Evolutionary conservation across 2,888 invertebrate species (phyloP).

Genomic region (Brachynemurus nebulosus): DNA sequence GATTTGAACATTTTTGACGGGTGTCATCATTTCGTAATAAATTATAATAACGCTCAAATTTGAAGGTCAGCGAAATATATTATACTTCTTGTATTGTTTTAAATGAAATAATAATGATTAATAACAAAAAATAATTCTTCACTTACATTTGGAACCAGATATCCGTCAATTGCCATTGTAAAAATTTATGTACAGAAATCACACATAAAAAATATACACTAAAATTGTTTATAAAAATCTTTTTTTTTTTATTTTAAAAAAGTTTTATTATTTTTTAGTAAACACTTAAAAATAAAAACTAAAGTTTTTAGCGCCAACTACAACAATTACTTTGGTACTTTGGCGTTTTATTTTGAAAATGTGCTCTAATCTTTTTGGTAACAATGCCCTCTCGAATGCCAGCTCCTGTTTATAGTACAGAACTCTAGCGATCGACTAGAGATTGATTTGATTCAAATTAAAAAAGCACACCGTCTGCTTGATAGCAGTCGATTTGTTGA

Average conservation of each 20-base stretch:
- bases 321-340: neutral
- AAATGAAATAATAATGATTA: too few relatives aligned
- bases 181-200: neutral
- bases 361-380: neutral
- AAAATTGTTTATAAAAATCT: neutral
- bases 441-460: neutral
- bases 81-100: too few relatives aligned
- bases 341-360: neutral
- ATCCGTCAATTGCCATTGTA: neutral
- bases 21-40: too few relatives aligned
- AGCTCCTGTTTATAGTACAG: neutral
- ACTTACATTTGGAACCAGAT: neutral
- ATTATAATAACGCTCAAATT: too few relatives aligned
- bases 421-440: conserved; percentile 1
- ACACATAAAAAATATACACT: conserved; percentile 1
- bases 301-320: too few relatives aligned
- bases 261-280: neutral
- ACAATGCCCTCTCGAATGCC: conserved; percentile 1
- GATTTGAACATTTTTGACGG: too few relatives aligned
- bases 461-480: neutral
- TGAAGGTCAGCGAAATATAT: too few relatives aligned
- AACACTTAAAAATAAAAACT: too few relatives aligned
- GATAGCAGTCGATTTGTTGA: neutral
- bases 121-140: neutral
- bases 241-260: neutral